These are phyloP conservation scores for Nasua narica DNA, from an alignment of 2,797 vertebrate species.

Conservation along the genomic window DNA sequence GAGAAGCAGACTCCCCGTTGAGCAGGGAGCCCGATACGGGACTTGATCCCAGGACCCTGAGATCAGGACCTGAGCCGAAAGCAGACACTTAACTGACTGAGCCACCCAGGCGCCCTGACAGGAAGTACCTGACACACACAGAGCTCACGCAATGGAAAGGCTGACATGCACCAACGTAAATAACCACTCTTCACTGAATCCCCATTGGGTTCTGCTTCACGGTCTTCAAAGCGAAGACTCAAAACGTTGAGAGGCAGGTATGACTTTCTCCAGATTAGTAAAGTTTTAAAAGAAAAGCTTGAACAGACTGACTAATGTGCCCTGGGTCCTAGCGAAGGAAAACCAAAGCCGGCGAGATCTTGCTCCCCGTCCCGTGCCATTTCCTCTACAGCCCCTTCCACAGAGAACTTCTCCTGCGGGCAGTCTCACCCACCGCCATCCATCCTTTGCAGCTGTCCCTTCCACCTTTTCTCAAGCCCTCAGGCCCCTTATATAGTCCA, in stretches of 20 bases:
- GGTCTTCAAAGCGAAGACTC: neutral
- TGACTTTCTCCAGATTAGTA: neutral
- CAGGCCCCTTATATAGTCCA: fast-evolving
- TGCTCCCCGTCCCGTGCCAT: too few species aligned
- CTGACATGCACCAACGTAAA: neutral
- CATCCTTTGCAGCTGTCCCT: fast-evolving
- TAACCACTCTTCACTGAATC: neutral
- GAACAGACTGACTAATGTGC: neutral
- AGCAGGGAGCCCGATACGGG: too few species aligned
- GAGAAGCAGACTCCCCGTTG: too few species aligned
- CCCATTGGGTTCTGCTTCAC: neutral
- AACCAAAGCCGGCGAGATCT: neutral
- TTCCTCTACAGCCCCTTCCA: too few species aligned
- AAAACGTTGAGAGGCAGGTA: neutral
- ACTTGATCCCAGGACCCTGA: neutral
- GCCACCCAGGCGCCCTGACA: neutral
- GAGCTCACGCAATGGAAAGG: neutral
- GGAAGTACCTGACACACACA: neutral
- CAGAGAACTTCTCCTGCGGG: neutral
- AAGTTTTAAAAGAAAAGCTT: neutral
- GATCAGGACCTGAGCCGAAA: neutral
- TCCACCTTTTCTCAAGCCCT: too few species aligned
- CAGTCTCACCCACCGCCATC: neutral
- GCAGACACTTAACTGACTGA: neutral
- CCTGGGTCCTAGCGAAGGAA: neutral